Evolutionary conservation across 2,888 invertebrate genomes (phyloP).

Genomic region (Syrista parreyssii): DNA sequence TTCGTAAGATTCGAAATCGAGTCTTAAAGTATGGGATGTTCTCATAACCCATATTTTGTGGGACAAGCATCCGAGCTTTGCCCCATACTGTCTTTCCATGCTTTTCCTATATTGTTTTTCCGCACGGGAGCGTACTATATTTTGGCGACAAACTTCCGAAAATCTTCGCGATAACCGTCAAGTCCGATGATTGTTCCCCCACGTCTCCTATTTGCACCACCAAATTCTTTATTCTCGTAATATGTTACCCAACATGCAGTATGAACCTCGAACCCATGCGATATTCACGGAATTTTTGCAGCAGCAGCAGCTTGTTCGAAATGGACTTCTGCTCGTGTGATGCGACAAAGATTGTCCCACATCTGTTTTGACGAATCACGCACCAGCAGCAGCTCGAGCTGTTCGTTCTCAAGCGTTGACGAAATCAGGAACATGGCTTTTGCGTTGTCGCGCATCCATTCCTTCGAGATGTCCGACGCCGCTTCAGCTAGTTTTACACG

Average conservation of each 20-base stretch:
- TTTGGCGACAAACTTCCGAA: slow-evolving; percentile 26
- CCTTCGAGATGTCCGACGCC: slow-evolving; percentile 15
- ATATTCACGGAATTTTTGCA: slow-evolving; percentile 27
- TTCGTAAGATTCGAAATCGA: too few species aligned
- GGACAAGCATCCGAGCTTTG: too few species aligned
- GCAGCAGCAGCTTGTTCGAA: slow-evolving; percentile 29
- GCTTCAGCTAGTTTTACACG: slow-evolving; percentile 10
- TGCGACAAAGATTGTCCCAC: slow-evolving; percentile 23
- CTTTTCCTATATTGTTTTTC: too few species aligned
- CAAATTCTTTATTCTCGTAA: slow-evolving; percentile 24
- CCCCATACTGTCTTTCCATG: too few species aligned
- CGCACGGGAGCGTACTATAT: slow-evolving; percentile 21
- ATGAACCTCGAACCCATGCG: slow-evolving; percentile 25
- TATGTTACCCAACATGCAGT: slow-evolving; percentile 26
- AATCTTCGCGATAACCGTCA: slow-evolving; percentile 24
- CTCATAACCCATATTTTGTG: too few species aligned
- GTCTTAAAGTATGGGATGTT: too few species aligned
- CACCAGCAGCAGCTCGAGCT: slow-evolving; percentile 24
- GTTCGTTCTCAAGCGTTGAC: slow-evolving; percentile 26
- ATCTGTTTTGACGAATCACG: slow-evolving; percentile 23
- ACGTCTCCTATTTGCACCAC: slow-evolving; percentile 27
- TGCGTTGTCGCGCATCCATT: slow-evolving; percentile 27
- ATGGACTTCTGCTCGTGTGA: slow-evolving; percentile 29
- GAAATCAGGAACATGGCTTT: slow-evolving; percentile 30
- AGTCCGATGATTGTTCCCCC: slow-evolving; percentile 19